Base-by-base conservation (phyloP, 2,797 vertebrate species). In the Siniperca undulata region DNA sequence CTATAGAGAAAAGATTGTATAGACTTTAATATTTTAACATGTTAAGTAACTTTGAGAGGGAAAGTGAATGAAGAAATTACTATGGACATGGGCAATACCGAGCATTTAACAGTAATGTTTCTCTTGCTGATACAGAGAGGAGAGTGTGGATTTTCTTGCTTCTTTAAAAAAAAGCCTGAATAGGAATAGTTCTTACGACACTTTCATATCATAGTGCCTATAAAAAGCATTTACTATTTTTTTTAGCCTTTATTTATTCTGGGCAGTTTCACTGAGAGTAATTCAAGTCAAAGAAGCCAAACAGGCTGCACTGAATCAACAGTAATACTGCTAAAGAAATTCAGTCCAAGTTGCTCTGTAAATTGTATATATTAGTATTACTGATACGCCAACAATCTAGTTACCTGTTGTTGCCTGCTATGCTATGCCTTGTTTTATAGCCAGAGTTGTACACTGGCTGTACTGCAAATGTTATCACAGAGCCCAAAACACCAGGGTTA, bases 311-410 rank as follows among this genome's bases (percentile, higher is more conserved):
- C 3, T 22, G 16, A 64, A 64, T 69, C 19, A 58, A 24, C 34
- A 46, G 19, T 20, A n/a, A 27, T 24, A 36, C 48, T 36, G 50
- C 53, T 22, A 14, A 16, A 55, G n/a, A 48, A 17, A 58, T 36
- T 14, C 22, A 68, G 42, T 24, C 19, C 44, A 16, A 46, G 11
- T 46, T 20, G 16, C 20, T 13, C 13, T 50, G 4, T 58, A 40
- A 64, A 61, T n/a, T 36, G 22, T 13, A 74, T 42, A n/a, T 24
- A 62, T 38, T 50, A 52, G 16, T 61, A 66, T 76, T 50, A 14
- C 7, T 60, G 19, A 60, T 60, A 58, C 0, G 4, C n/a, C 11
- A 10, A 17, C 24, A 62, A 24, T 78, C 48, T 30, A 34, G 6
- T 3, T 16, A 50, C 20, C 3, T 78, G 46, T 38, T 40, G 7